Conservation (phyloP, 2,797 vertebrate genomes). For the Jordanella pulchra region DNA sequence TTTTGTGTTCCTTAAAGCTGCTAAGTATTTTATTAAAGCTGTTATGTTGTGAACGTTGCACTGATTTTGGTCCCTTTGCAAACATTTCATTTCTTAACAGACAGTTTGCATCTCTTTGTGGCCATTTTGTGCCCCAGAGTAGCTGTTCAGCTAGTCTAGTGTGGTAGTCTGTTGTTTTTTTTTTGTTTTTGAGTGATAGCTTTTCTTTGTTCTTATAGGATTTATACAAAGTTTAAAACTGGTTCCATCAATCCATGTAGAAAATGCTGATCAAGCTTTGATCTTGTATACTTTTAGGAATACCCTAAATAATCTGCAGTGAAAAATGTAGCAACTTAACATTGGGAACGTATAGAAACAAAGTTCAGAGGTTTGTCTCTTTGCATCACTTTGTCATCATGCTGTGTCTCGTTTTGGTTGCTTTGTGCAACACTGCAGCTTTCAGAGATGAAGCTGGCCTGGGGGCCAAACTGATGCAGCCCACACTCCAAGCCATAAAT, state of each 20-base stretch:
- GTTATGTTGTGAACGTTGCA: not conserved
- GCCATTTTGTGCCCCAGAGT: not conserved
- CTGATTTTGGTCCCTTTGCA: constrained; percentile 6
- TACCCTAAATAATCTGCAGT: no score
- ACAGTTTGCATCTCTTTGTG: constrained; percentile 1
- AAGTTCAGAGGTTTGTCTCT: not conserved
- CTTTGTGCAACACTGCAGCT: not conserved
- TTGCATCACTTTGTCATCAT: not conserved
- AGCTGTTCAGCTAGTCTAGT: no score
- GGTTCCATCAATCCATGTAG: no score
- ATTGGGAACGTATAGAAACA: no score
- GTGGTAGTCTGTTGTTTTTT: not conserved
- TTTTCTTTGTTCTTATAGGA: not conserved
- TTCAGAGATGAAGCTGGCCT: not conserved
- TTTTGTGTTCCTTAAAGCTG: not conserved
- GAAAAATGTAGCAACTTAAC: no score
- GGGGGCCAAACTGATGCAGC: not conserved
- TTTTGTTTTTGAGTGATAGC: not conserved
- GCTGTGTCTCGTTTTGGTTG: not conserved
- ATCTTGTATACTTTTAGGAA: no score
- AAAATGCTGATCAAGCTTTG: no score
- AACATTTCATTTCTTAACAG: not conserved
- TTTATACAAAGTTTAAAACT: not conserved
- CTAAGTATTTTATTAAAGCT: not conserved
- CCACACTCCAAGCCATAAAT: not conserved